Percentiles rank a stretch among this genome's conserved stretches.
Conservation (phyloP, 1,140 invertebrate genomes). For the Ceratitis capitata region DNA sequence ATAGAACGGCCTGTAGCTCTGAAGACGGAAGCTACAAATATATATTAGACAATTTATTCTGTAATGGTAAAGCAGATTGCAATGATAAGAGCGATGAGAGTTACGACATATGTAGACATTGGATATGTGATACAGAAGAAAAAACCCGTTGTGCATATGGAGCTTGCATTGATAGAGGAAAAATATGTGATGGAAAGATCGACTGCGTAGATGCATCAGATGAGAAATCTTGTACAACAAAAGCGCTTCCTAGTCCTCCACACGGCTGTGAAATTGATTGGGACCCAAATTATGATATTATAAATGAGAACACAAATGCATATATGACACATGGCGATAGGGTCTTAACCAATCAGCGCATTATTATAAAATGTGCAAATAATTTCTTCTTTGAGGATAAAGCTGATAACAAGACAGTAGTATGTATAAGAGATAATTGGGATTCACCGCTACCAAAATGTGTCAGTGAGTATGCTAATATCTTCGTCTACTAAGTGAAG, state of each 20-base stretch:
- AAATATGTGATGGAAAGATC: constrained; percentile 69
- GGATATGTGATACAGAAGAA: constrained; percentile 62
- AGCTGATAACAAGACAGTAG: background rate
- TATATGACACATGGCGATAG: background rate
- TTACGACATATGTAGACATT: constrained; percentile 62
- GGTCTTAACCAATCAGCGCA: background rate
- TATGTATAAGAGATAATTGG: background rate
- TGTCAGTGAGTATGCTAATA: background rate
- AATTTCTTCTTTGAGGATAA: background rate
- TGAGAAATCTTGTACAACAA: constrained; percentile 46
- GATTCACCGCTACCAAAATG: background rate
- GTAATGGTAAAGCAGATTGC: constrained; percentile 70
- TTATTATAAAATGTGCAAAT: background rate
- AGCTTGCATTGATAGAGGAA: constrained; percentile 69
- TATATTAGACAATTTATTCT: constrained; percentile 52
- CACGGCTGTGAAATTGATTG: background rate
- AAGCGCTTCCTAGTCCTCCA: background rate
- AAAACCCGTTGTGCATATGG: constrained; percentile 72
- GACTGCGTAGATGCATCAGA: constrained; percentile 79
- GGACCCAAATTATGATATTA: background rate
- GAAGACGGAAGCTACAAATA: no score
- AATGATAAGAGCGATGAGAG: constrained; percentile 72
- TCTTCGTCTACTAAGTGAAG: no score
- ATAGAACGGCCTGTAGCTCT: no score
- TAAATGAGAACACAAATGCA: background rate